Evolutionary conservation across 1,140 invertebrate species (phyloP), one percentile per base, ranked within the genome.

Genomic region (Drosophila miranda): DNA sequence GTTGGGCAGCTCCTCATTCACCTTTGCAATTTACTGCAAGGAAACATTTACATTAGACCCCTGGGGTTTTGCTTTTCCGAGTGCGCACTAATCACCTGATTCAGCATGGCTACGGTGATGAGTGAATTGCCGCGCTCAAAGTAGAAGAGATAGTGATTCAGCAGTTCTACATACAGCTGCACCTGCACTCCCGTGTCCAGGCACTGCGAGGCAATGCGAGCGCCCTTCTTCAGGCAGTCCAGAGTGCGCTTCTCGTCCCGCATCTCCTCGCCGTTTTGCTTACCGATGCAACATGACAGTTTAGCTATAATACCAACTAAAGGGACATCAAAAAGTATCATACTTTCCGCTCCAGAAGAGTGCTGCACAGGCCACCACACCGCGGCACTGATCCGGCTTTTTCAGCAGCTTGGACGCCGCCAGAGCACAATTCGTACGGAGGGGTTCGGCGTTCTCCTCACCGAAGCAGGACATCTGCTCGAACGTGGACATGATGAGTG

Each of bases 161-260:
- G 92, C 50, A 99, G 93, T 91, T 99, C 98, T 14, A 98, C 97
- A 90, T 98, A 97, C 2, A 99, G 92, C 89, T 99, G 98, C 6
- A 98, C 97, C 92, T 99, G 98, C 19, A 99, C 98, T 3, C 96
- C 96, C n/a, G 95, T 94, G 92, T 99, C 98, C 96, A 99, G 98
- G 78, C 98, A 99, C 77, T 99, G 98, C 78, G 96, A 97, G 2
- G 97, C 97, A 72, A 99, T 98, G 68, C 97, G 95, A 1, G 97
- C 94, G 5, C 97, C 97, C 92, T 99, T 99, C 91, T 99, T 99
- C 54, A 99, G 92, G 91, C 98, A 99, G 83, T 99, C 98, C 43
- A 98, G 92, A 0, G 99, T 98, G 55, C 96, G 93, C 78, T 96
- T 96, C 6, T 96, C 96, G 92, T 99, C 98, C 72, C 95, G 95